Base-by-base conservation (phyloP, 2,113 vertebrate species). In the Nothoprocta pentlandii region DNA sequence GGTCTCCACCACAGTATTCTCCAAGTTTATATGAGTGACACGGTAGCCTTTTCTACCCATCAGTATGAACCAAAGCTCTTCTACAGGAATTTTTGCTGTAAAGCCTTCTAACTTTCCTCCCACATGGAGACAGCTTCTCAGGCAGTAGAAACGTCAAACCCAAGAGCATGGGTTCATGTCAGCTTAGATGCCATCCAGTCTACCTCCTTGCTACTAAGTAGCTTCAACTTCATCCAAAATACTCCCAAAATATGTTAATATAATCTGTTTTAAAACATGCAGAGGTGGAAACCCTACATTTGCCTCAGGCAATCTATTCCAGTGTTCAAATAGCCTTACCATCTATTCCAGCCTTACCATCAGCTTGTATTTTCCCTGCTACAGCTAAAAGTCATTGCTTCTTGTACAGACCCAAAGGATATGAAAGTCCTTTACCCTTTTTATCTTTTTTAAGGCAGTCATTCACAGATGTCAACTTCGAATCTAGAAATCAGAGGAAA, bases 1-100 rank as follows among this genome's bases (percentile, higher is more conserved):
- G 21, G 47, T 4, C 73, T 23, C 51, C 22, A 23, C 47, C 28
- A 2, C 54, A 81, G 6, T 6, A 14, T 62, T 69, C 44, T 36
- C 32, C 54, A n/a, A 30, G 6, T 49, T 20, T 2, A 0, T 13
- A 5, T 0, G 20, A 21, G 7, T 20, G 7, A 46, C 1, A 1
- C 21, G 0, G 0, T 21, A 68, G 67, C 39, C 42, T 76, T 68
- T 34, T 13, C 49, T 39, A 53, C 30, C n/a, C 36, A 36, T 14
- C 69, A 81, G 7, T 32, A 34, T 0, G 13, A 51, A 56, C 9
- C 30, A 67, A 74, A 86, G 42, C 58, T 10, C 54, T 41, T 58
- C 34, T 5, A 25, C 3, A n/a, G 56, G 34, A 28, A n/a, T 59
- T 49, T 58, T 62, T 61, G 15, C 8, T 66, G 17, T 32, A 16